These are phyloP conservation scores for Aspidapion aeneum DNA, from an alignment of 2,888 invertebrate species.

Conservation along the genomic window DNA sequence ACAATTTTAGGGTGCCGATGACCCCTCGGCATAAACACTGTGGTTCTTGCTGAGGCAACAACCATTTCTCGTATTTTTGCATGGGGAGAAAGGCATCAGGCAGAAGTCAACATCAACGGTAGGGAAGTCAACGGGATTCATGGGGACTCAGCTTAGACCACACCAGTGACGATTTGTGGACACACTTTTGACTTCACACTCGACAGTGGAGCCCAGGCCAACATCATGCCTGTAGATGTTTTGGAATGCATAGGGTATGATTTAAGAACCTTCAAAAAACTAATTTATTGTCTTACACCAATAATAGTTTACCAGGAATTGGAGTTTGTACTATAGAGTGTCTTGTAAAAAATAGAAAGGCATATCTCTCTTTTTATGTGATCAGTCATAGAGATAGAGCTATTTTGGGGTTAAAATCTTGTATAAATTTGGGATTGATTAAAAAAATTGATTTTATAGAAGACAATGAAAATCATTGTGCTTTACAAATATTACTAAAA, in stretches of 20 bases:
- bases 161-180: too few species aligned
- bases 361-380: neutral
- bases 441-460: neutral
- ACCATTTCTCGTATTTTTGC: too few species aligned
- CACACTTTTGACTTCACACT: too few species aligned
- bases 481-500: neutral
- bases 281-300: neutral
- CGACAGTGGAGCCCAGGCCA: neutral
- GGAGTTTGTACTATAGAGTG: neutral
- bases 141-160: too few species aligned
- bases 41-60: too few species aligned
- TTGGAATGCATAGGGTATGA: neutral
- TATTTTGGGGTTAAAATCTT: too few species aligned
- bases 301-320: neutral
- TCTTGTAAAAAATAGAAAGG: neutral
- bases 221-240: neutral
- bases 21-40: too few species aligned
- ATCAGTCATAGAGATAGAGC: neutral
- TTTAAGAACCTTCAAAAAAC: neutral
- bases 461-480: neutral
- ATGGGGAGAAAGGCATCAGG: too few species aligned
- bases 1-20: too few species aligned
- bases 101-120: too few species aligned
- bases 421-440: neutral
- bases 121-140: too few species aligned